A percentile compares a stretch with the other conserved stretches of the same genome.
These are phyloP conservation scores for Tetrao urogallus DNA, from an alignment of 2,113 vertebrate species.

Conservation along the genomic window DNA sequence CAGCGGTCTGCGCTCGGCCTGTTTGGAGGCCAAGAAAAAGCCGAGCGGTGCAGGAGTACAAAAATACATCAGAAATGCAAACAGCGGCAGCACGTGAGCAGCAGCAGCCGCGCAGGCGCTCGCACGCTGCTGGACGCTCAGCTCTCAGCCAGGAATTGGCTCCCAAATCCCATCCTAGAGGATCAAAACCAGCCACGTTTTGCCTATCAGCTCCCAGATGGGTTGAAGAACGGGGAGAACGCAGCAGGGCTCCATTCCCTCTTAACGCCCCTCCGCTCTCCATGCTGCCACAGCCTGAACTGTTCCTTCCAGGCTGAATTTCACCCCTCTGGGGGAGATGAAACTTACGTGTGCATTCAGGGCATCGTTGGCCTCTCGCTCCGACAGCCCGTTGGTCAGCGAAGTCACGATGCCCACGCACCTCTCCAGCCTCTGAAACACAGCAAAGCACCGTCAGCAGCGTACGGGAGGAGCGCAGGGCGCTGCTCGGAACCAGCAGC, in stretches of 20 bases:
- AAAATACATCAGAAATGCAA: fast-evolving
- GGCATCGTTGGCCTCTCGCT: conserved; percentile 93
- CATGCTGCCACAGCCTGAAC: fast-evolving
- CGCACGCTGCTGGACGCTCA: fast-evolving
- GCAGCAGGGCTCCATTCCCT: background rate
- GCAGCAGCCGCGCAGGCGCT: fast-evolving
- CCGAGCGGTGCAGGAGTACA: background rate
- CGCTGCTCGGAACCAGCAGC: too few relatives aligned
- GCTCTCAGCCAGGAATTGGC: background rate
- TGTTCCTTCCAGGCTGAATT: background rate
- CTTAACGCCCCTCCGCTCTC: fast-evolving
- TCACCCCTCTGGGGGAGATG: fast-evolving
- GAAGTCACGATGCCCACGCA: conserved; percentile 87
- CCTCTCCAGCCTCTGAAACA: conserved; percentile 86
- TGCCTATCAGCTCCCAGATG: background rate
- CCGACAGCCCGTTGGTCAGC: conserved; percentile 87
- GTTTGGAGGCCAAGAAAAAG: background rate
- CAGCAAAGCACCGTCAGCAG: background rate
- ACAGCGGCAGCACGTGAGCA: fast-evolving
- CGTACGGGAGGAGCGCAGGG: too few relatives aligned
- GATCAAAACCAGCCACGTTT: fast-evolving
- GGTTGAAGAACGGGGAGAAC: background rate
- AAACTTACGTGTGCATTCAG: conserved; percentile 91
- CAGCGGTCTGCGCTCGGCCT: background rate
- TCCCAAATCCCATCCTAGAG: fast-evolving